A percentile compares a stretch with the other conserved stretches of the same genome.
Conservation (phyloP, 2,113 vertebrate genomes). For the Odobenus rosmarus region DNA sequence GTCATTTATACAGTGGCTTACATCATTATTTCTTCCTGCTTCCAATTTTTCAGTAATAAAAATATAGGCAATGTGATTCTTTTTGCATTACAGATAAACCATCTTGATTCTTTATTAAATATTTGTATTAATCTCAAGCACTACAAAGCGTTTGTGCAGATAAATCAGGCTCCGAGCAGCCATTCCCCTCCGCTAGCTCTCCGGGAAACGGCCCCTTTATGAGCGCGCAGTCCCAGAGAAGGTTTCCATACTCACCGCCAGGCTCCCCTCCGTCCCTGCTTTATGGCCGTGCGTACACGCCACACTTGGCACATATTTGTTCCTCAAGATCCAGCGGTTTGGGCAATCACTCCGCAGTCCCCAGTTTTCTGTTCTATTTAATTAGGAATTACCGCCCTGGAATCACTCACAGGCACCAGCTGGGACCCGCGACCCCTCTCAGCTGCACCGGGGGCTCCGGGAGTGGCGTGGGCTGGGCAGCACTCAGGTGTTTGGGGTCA, state of each 20-base stretch:
- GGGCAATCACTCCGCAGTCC: accelerated
- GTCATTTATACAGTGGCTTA: conserved; percentile 84
- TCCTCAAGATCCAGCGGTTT: background rate
- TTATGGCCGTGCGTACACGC: accelerated
- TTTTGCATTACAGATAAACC: conserved; percentile 84
- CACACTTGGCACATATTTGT: background rate
- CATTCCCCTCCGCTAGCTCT: conserved; percentile 71
- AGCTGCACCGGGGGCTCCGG: accelerated
- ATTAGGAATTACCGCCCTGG: accelerated
- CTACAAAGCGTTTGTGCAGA: conserved; percentile 72
- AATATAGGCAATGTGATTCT: conserved; percentile 84
- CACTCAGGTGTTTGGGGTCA: background rate
- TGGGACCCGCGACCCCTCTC: background rate
- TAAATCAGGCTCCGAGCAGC: conserved; percentile 75
- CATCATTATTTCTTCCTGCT: conserved; percentile 81
- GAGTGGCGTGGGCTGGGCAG: background rate
- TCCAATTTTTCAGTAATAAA: conserved; percentile 85
- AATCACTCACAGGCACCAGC: accelerated
- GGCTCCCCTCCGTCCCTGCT: background rate
- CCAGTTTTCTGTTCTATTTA: accelerated
- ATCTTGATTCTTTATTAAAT: conserved; percentile 87
- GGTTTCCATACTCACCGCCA: conserved; percentile 41
- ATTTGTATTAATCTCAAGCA: conserved; percentile 86
- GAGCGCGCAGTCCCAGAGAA: background rate
- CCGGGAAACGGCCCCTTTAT: conserved; percentile 75